Evolutionary conservation across 1,140 invertebrate genomes (phyloP).

Genomic region (Cryptotermes secundus): DNA sequence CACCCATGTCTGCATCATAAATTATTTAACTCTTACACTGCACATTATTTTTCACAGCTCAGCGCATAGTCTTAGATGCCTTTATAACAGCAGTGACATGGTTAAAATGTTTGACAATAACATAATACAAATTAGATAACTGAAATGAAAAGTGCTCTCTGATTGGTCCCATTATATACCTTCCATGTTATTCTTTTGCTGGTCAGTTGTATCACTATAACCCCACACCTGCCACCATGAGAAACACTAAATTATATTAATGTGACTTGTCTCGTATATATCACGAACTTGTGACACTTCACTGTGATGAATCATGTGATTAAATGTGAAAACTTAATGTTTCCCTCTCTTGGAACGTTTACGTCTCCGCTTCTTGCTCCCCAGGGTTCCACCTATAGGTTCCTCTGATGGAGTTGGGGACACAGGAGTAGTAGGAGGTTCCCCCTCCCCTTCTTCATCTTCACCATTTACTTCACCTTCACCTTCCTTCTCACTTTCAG

Average conservation of each 20-base stretch:
- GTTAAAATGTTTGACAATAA: too few relatives aligned
- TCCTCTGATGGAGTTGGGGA: slow-evolving; percentile 38
- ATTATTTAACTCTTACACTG: too few relatives aligned
- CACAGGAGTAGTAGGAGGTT: slow-evolving; percentile 43
- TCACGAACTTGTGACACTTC: background rate
- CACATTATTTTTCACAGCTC: too few relatives aligned
- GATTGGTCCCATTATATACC: background rate
- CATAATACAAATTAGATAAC: too few relatives aligned
- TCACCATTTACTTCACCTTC: slow-evolving; percentile 40
- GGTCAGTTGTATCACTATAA: background rate
- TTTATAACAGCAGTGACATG: too few relatives aligned
- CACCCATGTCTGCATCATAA: too few relatives aligned
- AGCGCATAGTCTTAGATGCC: too few relatives aligned
- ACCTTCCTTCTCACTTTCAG: slow-evolving; percentile 50
- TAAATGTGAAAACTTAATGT: slow-evolving; percentile 36
- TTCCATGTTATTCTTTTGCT: background rate
- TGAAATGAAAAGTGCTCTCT: background rate
- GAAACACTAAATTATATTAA: background rate
- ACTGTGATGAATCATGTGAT: background rate
- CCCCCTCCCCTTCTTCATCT: slow-evolving; percentile 41
- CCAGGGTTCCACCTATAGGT: background rate
- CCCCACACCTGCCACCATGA: background rate
- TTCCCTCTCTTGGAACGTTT: slow-evolving; percentile 45
- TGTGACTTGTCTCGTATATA: background rate
- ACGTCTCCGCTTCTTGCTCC: slow-evolving; percentile 22